Evolutionary conservation across 2,113 vertebrate species (phyloP), one percentile per base, ranked within the genome.

Genomic region (Diadophis punctatus): DNA sequence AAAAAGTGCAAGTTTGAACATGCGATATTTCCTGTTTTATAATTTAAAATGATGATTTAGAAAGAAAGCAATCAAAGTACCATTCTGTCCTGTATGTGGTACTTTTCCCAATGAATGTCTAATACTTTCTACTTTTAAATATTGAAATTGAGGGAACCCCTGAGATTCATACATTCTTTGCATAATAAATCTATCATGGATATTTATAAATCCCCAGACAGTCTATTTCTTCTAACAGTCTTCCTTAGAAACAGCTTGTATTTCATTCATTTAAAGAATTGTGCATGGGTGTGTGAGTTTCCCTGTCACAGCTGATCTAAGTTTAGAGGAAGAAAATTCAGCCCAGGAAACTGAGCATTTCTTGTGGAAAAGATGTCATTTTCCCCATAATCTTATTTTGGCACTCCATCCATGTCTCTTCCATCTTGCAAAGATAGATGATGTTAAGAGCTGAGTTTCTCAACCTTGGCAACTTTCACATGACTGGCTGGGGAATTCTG

Each of bases 171-270:
- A 34, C 39, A 56, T 43, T 56, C 39, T 55, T 34, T 1, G 5
- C 56, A 46, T 87, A 95, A 95, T 95, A 96, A 97, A 96, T 96
- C 93, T 93, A 48, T 60, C 30, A 30, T 56, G 25, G 68, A 34
- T 85, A 91, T 93, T n/a, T 60, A 18, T 95, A 95, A 96, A 94
- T 93, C 46, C 89, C 48, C 23, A 91, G 92, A 94, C 93, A 93
- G 91, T 95, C 94, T 93, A 14, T 92, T 68, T 88, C 23, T 74
- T 84, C 95, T 94, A 74, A 94, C 92, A 95, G 34, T 60, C 89
- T 34, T 92, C 39, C 92, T 95, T 96, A 94, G 95, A 96, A 96
- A 95, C 93, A 22, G n/a, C 87, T 30, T 86, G 34, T 30, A 48
- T 84, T 23, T 48, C 92, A 93, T 90, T 94, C 25, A 95, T 86